Percentiles rank a stretch among this genome's conserved stretches.
Evolutionary conservation across 2,113 vertebrate genomes (phyloP).

Genomic region (Theristicus caerulescens): DNA sequence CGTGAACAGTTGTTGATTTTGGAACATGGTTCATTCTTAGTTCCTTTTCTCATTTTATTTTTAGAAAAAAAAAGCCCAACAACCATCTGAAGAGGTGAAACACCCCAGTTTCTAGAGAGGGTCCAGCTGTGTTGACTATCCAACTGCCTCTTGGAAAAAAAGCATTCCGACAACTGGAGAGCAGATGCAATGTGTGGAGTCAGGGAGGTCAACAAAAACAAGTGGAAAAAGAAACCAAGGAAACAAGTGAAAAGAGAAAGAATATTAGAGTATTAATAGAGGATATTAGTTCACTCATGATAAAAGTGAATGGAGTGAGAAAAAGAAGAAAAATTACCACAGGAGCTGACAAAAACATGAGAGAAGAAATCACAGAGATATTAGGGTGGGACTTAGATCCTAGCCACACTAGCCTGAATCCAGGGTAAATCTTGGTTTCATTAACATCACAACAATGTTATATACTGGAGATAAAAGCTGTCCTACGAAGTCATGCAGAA

Average conservation of each 20-base stretch:
- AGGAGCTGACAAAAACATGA: not conserved
- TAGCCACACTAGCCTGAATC: not conserved
- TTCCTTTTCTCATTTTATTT: not conserved
- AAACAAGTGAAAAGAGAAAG: conserved; percentile 30
- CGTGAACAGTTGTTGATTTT: not conserved
- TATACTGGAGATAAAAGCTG: not conserved
- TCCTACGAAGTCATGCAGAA: not conserved
- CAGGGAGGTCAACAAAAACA: conserved; percentile 37
- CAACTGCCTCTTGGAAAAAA: not conserved
- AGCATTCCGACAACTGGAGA: conserved; percentile 4
- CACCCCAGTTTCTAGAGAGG: conserved; percentile 1
- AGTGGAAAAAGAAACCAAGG: not conserved
- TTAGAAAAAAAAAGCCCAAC: not conserved
- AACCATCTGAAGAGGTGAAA: conserved; percentile 10
- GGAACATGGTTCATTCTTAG: not conserved
- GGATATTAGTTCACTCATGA: not conserved
- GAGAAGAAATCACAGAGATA: not conserved
- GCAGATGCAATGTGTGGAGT: conserved; percentile 13
- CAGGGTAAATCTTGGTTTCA: not conserved
- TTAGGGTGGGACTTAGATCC: not conserved
- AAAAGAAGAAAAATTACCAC: not conserved
- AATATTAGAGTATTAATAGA: not conserved
- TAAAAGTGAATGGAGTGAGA: not conserved
- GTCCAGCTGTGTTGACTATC: conserved; percentile 4
- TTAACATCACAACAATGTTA: not conserved